These are phyloP conservation scores for Ctenomys sociabilis DNA, from an alignment of 2,113 vertebrate species.

Conservation along the genomic window DNA sequence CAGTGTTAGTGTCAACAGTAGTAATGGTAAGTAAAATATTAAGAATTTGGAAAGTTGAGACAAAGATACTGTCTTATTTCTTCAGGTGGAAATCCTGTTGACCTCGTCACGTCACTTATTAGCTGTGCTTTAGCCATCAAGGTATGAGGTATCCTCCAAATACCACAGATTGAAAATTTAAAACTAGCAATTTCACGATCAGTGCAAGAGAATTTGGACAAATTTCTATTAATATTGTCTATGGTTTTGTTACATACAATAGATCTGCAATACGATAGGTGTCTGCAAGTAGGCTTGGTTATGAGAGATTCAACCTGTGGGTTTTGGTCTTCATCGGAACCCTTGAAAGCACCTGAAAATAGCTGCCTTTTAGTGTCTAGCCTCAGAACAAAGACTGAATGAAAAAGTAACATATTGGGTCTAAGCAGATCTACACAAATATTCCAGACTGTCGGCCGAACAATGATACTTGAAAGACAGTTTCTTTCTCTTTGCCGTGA, in stretches of 20 bases:
- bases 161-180: neutral
- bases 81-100: neutral
- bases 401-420: neutral
- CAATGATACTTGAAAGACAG: neutral
- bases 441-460: neutral
- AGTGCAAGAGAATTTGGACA: constrained; percentile 11
- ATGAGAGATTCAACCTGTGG: neutral
- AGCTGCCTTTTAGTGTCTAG: neutral
- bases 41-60: constrained; percentile 24
- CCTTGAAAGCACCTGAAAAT: neutral
- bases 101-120: neutral
- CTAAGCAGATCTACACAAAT: neutral
- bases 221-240: neutral
- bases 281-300: neutral
- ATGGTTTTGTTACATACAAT: constrained; percentile 32
- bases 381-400: constrained; percentile 3
- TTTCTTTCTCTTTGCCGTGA: neutral
- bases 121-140: neutral
- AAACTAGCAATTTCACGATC: neutral
- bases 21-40: neutral
- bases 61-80: neutral
- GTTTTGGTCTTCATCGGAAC: constrained; percentile 59
- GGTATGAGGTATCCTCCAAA: neutral
- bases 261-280: neutral
- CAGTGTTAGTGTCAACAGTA: neutral